Percentiles rank a stretch among this genome's conserved stretches.
phyloP scores from a whole-genome alignment of 2,888 invertebrate genomes.

The Arctia plantaginis region DNA sequence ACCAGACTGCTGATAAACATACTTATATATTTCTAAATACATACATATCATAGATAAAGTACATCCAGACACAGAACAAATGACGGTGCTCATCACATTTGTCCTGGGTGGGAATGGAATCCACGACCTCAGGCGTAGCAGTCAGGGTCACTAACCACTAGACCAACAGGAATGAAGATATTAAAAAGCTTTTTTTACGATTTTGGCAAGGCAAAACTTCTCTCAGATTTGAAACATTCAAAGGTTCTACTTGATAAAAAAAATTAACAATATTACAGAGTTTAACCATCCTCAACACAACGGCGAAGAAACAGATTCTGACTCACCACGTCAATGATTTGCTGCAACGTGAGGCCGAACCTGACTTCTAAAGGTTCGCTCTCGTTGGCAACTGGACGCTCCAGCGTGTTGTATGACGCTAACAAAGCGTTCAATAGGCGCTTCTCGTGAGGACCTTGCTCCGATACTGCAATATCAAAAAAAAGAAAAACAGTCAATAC shows the following conservation, averaged over 20 bases:
- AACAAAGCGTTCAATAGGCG: conserved; percentile 94
- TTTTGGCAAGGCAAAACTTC: background rate
- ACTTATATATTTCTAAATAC: no score
- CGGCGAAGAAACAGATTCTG: conserved; percentile 18
- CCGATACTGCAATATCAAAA: conserved; percentile 88
- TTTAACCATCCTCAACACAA: conserved; percentile 39
- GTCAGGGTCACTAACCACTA: no score
- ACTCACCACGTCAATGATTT: conserved; percentile 98
- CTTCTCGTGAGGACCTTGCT: conserved; percentile 96
- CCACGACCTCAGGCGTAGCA: no score
- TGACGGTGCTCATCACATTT: no score
- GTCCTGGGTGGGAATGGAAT: no score
- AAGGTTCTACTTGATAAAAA: background rate
- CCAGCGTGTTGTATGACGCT: conserved; percentile 94
- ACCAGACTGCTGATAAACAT: no score
- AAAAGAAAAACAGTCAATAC: conserved; percentile 21
- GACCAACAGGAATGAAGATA: no score
- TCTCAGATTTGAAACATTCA: background rate
- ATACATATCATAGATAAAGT: no score
- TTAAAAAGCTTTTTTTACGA: no score
- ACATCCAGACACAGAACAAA: no score
- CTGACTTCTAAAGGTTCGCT: conserved; percentile 96
- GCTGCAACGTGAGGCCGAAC: conserved; percentile 96
- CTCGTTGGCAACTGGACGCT: conserved; percentile 96
- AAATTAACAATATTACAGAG: no score